Base-by-base conservation (phyloP, 2,888 invertebrate genomes). In the Andrena marginata region DNA sequence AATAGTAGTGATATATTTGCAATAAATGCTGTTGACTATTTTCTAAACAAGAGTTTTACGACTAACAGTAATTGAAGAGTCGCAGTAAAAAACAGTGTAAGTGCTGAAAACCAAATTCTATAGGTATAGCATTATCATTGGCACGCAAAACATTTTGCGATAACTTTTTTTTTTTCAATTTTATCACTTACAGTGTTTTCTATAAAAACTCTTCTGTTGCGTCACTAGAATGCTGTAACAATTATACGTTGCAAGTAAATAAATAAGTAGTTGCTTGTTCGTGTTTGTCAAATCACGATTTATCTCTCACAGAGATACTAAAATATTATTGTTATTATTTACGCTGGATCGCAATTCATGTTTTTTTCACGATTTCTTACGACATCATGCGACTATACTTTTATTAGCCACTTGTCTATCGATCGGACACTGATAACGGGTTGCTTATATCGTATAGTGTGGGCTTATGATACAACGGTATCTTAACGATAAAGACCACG, bases 391-490 rank as follows among this genome's bases (percentile, higher is more conserved):
- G 65, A 10, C 13, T 56, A 29, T 8, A 16, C 56, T 13, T 51
- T 67, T 20, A 51, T 51, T 51, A 31, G 13, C 29, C 26, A 67
- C 29, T 71, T 13, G n/a, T 56, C 51, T 42, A n/a, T 31, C 20
- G 31, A 54, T 3, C 23, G 20, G 16, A 29, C 5, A 23, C 16
- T 49, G 29, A 65, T 70, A 42, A 59, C n/a, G 23, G 13, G 54
- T 54, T 16, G 20, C 35, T 16, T 33, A 68, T 42, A 42, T 42
- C 16, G 1, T 42, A 68, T 68, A 31, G 10, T 51, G 1, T 51
- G 16, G 42, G 42, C 5, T n/a, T 16, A n/a, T 16, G 65, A 49
- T 49, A 65, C 16, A n/a, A 65, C 20, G 5, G 10, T 8, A n/a
- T 33, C n/a, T 33, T 8, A 4, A 16, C 31, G 49, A 67, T 51